These are phyloP conservation scores for Encarsia formosa DNA, from an alignment of 2,888 invertebrate genomes.

Conservation along the genomic window DNA sequence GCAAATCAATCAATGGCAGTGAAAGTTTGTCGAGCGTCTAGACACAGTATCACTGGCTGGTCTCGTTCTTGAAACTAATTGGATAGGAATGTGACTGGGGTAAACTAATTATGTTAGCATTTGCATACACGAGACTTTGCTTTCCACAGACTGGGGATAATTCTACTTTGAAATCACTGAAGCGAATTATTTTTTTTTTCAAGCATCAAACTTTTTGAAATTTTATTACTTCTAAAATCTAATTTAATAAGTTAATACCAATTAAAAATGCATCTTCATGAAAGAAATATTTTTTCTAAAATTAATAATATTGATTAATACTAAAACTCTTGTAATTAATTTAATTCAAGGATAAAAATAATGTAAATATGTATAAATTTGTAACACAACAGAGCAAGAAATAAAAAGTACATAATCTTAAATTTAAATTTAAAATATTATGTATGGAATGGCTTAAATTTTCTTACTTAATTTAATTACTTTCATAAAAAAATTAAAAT, in stretches of 20 bases:
- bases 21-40: constrained; percentile 42
- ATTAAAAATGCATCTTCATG: no score
- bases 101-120: constrained; percentile 49
- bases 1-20: constrained; percentile 41
- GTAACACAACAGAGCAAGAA: no score
- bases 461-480: no score
- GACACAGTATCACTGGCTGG: constrained; percentile 43
- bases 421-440: no score
- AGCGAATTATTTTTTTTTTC: constrained; percentile 8
- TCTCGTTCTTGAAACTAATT: constrained; percentile 48
- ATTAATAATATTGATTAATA: no score
- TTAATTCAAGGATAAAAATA: no score
- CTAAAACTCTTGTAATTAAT: no score
- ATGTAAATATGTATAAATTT: no score
- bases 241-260: not conserved
- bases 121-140: constrained; percentile 22
- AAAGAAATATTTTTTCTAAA: no score
- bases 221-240: not conserved
- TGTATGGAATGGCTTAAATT: no score
- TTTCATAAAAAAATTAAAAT: no score
- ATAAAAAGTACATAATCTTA: no score
- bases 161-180: constrained; percentile 27
- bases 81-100: constrained; percentile 44
- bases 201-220: not conserved
- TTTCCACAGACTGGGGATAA: constrained; percentile 29